Conservation (phyloP, 2,888 invertebrate genomes). For the Drosophila histrio region DNA sequence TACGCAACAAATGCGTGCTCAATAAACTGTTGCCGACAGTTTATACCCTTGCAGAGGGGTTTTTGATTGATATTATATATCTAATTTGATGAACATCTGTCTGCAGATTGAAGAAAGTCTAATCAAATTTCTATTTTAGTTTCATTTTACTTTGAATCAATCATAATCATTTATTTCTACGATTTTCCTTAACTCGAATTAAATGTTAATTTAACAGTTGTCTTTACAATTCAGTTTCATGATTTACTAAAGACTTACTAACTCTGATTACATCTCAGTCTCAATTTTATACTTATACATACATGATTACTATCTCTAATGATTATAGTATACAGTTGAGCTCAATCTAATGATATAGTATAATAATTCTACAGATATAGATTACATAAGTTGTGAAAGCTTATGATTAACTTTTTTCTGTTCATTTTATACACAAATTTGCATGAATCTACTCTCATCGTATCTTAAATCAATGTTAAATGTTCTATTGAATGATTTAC, state of each 20-base stretch:
- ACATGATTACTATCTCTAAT: no score
- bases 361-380: no score
- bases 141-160: not conserved
- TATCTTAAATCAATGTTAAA: no score
- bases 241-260: not conserved
- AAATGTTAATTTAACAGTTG: not conserved
- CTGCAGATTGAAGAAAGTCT: not conserved
- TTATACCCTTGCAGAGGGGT: slow-evolving; percentile 8
- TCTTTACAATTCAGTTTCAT: not conserved
- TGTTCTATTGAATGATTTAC: no score
- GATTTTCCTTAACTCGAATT: not conserved
- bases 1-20: slow-evolving; percentile 49
- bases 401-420: no score
- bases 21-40: slow-evolving; percentile 32
- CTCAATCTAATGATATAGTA: no score
- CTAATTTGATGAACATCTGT: slow-evolving; percentile 3
- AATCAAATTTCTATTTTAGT: not conserved
- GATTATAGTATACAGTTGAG: no score
- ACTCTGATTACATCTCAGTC: not conserved
- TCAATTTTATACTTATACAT: not conserved
- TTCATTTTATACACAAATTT: no score
- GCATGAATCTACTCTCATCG: no score
- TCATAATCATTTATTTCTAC: not conserved
- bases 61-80: not conserved
- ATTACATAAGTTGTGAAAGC: no score